These are phyloP conservation scores for Coregonus suidteri DNA, from an alignment of 2,797 vertebrate species.

Conservation along the genomic window DNA sequence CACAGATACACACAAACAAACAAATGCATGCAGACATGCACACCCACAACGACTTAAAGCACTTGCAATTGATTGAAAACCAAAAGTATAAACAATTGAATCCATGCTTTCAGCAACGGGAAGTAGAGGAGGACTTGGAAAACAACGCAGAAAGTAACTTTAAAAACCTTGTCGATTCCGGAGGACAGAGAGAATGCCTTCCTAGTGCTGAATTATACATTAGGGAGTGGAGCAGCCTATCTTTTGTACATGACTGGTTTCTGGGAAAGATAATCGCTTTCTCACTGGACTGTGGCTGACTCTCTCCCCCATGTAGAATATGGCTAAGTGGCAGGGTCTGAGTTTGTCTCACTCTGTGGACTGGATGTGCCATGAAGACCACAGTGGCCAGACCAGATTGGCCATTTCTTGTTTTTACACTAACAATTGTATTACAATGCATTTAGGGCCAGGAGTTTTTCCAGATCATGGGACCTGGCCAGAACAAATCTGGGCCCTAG, in stretches of 20 bases:
- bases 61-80: neutral
- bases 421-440: no score
- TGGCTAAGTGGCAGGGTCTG: no score
- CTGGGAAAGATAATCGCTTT: neutral
- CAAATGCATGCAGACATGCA: neutral
- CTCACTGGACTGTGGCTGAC: neutral
- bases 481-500: neutral
- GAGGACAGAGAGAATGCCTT: neutral
- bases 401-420: no score
- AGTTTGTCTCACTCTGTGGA: no score
- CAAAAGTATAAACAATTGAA: neutral
- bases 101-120: neutral
- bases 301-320: neutral
- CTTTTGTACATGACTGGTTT: conserved; percentile 1
- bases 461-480: no score
- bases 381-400: no score
- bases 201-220: conserved; percentile 7
- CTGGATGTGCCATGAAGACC: no score
- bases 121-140: neutral
- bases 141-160: neutral
- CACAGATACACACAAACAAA: neutral
- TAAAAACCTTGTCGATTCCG: neutral
- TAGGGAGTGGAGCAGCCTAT: neutral
- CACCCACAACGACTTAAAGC: neutral
- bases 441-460: no score